These are phyloP conservation scores for Frankliniella intonsa DNA, from an alignment of 2,888 invertebrate species.

Conservation along the genomic window DNA sequence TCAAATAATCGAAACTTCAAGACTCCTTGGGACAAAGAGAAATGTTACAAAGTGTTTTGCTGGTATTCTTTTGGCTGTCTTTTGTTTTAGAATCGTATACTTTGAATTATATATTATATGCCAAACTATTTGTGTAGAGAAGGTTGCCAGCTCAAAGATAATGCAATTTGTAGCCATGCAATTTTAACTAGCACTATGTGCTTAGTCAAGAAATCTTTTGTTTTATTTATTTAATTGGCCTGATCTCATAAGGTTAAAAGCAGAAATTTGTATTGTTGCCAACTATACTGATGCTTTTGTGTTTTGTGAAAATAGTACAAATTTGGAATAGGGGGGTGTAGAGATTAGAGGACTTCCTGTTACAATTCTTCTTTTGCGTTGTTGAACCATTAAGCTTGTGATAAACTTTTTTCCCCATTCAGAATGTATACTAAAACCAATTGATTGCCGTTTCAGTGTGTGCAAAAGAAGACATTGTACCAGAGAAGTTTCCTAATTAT, in stretches of 20 bases:
- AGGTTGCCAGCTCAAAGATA: slow-evolving; percentile 16
- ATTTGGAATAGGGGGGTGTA: background rate
- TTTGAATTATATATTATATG: slow-evolving; percentile 9
- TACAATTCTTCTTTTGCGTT: background rate
- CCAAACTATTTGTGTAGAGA: slow-evolving; percentile 7
- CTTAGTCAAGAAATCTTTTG: slow-evolving; percentile 25
- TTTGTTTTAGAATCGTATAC: slow-evolving; percentile 17
- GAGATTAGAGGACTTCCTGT: background rate
- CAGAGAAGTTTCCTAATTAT: background rate
- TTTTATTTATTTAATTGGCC: slow-evolving; percentile 25
- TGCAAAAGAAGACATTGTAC: background rate
- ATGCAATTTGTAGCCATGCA: slow-evolving; percentile 19
- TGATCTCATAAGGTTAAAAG: slow-evolving; percentile 25
- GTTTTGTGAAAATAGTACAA: slow-evolving; percentile 23
- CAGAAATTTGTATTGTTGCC: slow-evolving; percentile 17
- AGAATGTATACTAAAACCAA: background rate
- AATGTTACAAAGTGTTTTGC: slow-evolving; percentile 10
- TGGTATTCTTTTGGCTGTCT: slow-evolving; percentile 19
- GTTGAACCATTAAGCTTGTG: slow-evolving; percentile 19
- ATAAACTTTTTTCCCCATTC: background rate
- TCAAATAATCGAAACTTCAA: slow-evolving; percentile 15
- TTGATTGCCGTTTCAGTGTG: slow-evolving; percentile 2
- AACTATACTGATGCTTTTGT: slow-evolving; percentile 1
- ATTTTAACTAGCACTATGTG: slow-evolving; percentile 23
- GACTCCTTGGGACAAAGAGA: slow-evolving; percentile 18